Conservation (phyloP, 2,797 vertebrate genomes). For the Knipowitschia caucasica region DNA sequence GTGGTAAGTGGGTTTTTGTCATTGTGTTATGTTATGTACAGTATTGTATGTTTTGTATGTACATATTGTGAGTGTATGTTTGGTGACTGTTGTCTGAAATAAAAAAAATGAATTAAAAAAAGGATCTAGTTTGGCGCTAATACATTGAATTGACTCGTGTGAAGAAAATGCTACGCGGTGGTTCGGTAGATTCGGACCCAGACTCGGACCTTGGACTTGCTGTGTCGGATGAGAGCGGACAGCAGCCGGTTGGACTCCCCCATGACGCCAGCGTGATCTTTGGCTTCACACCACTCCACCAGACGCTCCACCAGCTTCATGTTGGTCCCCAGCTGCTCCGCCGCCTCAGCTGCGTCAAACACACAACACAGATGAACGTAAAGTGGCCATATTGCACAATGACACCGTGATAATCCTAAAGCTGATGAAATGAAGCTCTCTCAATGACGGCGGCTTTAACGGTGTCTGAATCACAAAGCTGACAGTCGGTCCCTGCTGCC, state of each 20-base stretch:
- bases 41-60: no score
- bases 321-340: constrained; percentile 94
- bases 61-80: no score
- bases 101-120: no score
- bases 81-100: no score
- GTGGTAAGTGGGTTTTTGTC: no score
- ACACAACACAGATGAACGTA: neutral
- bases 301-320: constrained; percentile 88
- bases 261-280: constrained; percentile 98
- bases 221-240: constrained; percentile 95
- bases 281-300: constrained; percentile 98
- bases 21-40: no score
- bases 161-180: neutral
- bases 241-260: constrained; percentile 97
- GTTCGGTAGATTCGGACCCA: neutral
- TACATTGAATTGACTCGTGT: no score
- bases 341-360: constrained; percentile 85
- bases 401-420: no score
- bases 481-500: constrained; percentile 5
- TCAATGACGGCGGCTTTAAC: neutral
- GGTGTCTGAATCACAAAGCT: neutral
- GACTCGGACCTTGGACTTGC: constrained; percentile 90
- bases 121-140: no score
- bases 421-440: neutral
- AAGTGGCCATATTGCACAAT: neutral